Base-by-base conservation (phyloP, 2,113 vertebrate genomes). In the Piaya cayana region DNA sequence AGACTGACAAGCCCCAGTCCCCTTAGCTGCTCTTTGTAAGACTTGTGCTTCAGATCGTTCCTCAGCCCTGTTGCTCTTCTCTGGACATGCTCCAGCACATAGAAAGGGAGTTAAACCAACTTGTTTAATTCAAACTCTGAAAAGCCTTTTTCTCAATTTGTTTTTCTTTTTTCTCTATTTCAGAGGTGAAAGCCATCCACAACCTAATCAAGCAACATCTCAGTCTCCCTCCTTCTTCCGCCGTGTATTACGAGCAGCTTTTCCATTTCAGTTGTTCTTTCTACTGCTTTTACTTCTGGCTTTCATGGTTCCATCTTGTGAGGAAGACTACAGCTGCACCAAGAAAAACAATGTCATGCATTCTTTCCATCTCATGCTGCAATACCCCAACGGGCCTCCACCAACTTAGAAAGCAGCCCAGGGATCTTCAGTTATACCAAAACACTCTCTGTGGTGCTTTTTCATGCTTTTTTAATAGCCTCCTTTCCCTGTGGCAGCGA, bases 321-420 rank as follows among this genome's bases (percentile, higher is more conserved):
- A 99, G 70, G 98, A 98, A 8, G 98, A 99, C 74, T 98, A 98
- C 95, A 98, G 98, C 98, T 99, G 99, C 88, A 97, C 98, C 2
- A 97, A 97, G 45, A 95, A 98, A 94, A 99, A 99, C 97, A 99
- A 99, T 97, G 99, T 99, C 0, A 99, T 99, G 80, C 97, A 98
- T 16, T 99, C 99, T 32, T 99, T 99, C 82, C 98, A 99, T 92
- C 99, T 98, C 60, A 99, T 99, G 99, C 94, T 99, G 69, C 98
- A 78, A 55, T 99, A 99, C 87, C 99, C 98, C 96, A 99, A 99
- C 1, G 99, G 99, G 7, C 99, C 99, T 1, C 99, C 99, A 0
- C 99, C 99, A 11, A 99, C 98, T 52, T 98, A 98, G 93, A 58
- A 11, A 53, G 55, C 50, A 23, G 25, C 27, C n/a, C 0, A 1